These are phyloP conservation scores for Saccostrea glomerata DNA, from an alignment of 1,140 invertebrate genomes.

Conservation along the genomic window DNA sequence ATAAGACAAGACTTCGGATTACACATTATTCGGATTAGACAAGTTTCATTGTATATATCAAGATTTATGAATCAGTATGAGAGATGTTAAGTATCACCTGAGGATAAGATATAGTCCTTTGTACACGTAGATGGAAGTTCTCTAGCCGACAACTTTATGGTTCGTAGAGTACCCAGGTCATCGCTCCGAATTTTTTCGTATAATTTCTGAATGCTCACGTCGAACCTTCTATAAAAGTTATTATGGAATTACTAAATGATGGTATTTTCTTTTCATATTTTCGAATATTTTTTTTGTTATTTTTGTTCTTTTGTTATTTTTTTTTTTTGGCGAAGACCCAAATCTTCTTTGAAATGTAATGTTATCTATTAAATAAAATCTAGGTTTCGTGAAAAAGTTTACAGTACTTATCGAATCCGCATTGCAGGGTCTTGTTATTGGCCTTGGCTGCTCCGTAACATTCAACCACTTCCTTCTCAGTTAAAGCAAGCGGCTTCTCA, in stretches of 20 bases:
- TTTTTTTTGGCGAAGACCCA: too few species aligned
- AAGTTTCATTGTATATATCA: not conserved
- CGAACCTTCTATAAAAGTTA: constrained; percentile 43
- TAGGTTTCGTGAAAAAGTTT: too few species aligned
- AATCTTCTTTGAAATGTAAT: too few species aligned
- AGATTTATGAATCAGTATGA: not conserved
- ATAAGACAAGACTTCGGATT: too few species aligned
- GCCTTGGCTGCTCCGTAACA: constrained; percentile 49
- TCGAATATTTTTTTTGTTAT: too few species aligned
- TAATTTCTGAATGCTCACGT: constrained; percentile 41
- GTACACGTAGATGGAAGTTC: constrained; percentile 35
- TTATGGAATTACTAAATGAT: not conserved
- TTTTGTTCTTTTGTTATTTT: too few species aligned
- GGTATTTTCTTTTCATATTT: not conserved
- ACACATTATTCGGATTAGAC: too few species aligned
- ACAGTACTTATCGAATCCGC: constrained; percentile 53
- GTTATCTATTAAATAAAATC: too few species aligned
- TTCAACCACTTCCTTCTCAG: constrained; percentile 29
- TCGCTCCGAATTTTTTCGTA: constrained; percentile 41
- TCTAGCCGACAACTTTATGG: constrained; percentile 47
- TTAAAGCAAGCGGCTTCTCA: constrained; percentile 55
- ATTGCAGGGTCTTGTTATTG: constrained; percentile 39
- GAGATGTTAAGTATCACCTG: not conserved
- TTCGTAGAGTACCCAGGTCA: constrained; percentile 42
- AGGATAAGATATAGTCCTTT: constrained; percentile 30